Percentiles rank a stretch among this genome's conserved stretches.
These are phyloP conservation scores for Leptobrachium leishanense DNA, from an alignment of 2,113 vertebrate species.

Conservation along the genomic window DNA sequence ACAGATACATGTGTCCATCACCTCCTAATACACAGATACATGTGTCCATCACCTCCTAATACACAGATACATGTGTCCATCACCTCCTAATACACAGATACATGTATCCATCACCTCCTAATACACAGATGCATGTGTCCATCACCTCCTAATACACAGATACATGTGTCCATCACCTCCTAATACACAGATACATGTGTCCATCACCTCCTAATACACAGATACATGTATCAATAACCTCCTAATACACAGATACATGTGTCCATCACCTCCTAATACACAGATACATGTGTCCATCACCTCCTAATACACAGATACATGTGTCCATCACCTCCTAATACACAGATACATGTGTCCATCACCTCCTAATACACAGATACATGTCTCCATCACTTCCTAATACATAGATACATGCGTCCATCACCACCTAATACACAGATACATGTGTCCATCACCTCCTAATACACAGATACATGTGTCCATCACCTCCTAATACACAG, in stretches of 20 bases:
- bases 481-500: too few relatives aligned
- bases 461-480: too few relatives aligned
- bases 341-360: not conserved
- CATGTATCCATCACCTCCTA: not conserved
- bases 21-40: not conserved
- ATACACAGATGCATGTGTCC: too few relatives aligned
- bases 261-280: not conserved
- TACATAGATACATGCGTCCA: not conserved
- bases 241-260: conserved; percentile 1
- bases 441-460: too few relatives aligned
- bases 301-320: not conserved
- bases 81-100: conserved; percentile 3
- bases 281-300: not conserved
- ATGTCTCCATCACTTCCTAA: not conserved
- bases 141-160: not conserved
- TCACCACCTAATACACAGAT: too few relatives aligned
- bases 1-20: not conserved
- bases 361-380: not conserved
- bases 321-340: not conserved
- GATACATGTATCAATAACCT: not conserved
- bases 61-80: not conserved
- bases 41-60: too few relatives aligned
- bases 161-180: not conserved
- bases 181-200: not conserved
- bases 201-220: not conserved